These are phyloP conservation scores for Peucedramus taeniatus DNA, from an alignment of 2,113 vertebrate genomes.

Conservation along the genomic window DNA sequence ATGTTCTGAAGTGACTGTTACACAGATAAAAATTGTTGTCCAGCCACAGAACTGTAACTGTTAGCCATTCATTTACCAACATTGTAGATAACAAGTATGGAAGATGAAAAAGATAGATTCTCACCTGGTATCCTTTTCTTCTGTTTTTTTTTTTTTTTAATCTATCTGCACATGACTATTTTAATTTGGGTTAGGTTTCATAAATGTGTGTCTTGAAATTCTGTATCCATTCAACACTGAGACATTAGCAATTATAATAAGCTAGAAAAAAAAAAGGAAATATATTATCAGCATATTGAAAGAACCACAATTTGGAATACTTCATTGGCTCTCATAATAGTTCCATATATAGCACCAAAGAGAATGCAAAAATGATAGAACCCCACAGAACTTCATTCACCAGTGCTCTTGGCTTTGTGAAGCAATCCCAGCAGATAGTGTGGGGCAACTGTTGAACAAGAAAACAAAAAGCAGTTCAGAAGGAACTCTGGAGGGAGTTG, in stretches of 20 bases:
- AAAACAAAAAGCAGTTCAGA: neutral
- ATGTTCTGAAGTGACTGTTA: neutral
- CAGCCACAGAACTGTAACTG: neutral
- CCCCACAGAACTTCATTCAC: neutral
- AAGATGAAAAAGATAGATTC: neutral
- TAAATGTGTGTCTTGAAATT: neutral
- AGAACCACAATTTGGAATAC: neutral
- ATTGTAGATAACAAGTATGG: neutral
- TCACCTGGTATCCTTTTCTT: rapidly evolving
- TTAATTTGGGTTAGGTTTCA: neutral
- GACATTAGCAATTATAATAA: neutral
- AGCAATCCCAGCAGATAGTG: neutral
- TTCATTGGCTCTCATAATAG: neutral
- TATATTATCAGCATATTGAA: neutral
- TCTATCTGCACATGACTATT: neutral
- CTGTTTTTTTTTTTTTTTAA: neutral
- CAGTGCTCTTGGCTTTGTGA: neutral
- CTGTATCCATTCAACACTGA: neutral
- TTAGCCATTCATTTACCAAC: neutral
- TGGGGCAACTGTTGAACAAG: neutral
- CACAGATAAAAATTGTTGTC: neutral
- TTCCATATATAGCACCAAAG: neutral
- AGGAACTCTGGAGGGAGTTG: neutral
- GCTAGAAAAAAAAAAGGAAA: neutral
- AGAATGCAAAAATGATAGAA: neutral